phyloP scores from a whole-genome alignment of 2,113 vertebrate genomes.

The Lathamus discolor region DNA sequence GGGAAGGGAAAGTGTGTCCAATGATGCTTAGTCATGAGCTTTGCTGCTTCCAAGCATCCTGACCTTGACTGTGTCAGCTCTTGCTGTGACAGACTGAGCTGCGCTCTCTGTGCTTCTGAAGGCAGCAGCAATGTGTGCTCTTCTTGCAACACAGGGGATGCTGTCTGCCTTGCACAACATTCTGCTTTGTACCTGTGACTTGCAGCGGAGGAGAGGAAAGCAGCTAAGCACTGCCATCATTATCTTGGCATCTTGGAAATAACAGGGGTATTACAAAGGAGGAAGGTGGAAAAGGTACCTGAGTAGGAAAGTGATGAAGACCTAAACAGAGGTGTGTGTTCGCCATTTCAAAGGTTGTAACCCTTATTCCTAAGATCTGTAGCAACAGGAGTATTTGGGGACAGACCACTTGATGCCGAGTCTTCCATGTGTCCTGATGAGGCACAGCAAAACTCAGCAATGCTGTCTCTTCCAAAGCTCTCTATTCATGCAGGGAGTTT shows the following conservation, averaged over 20 bases:
- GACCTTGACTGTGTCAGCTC: background rate
- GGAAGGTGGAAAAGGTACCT: background rate
- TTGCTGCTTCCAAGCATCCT: background rate
- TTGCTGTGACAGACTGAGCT: background rate
- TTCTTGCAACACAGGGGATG: accelerated
- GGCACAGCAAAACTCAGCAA: background rate
- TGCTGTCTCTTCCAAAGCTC: background rate
- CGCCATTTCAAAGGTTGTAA: background rate
- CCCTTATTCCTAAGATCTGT: background rate
- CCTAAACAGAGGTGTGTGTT: background rate
- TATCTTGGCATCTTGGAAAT: background rate
- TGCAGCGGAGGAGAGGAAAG: accelerated
- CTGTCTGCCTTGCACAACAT: background rate
- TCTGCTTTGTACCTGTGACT: background rate
- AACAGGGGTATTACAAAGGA: background rate
- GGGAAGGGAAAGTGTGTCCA: accelerated
- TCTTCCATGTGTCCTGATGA: background rate
- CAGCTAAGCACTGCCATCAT: background rate
- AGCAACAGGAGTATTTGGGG: background rate
- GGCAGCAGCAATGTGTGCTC: accelerated
- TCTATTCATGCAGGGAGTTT: accelerated
- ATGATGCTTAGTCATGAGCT: accelerated
- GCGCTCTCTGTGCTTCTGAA: background rate
- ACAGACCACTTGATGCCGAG: background rate
- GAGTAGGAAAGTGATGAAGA: background rate